Conservation (phyloP, 1,140 invertebrate genomes). For the Ooceraea biroi region DNA sequence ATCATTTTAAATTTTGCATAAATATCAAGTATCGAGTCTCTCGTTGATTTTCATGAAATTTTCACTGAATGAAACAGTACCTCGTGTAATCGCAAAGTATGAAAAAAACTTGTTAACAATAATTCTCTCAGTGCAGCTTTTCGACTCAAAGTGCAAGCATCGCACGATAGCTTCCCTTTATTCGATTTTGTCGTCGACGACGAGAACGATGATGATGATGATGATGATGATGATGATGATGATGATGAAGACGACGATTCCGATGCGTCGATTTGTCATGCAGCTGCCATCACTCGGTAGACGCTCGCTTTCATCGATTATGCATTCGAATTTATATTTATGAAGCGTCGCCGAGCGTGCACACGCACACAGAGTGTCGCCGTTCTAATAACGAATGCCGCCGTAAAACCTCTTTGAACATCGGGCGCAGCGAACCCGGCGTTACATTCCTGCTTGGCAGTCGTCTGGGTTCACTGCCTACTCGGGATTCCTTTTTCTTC, state of each 20-base stretch:
- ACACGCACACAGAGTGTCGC: conserved; percentile 73
- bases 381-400: conserved; percentile 73
- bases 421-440: conserved; percentile 28
- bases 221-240: conserved; percentile 44
- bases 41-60: too few species aligned
- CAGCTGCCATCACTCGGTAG: conserved; percentile 67
- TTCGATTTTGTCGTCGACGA: too few species aligned
- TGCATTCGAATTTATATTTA: conserved; percentile 84
- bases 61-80: too few species aligned
- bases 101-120: too few species aligned
- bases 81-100: too few species aligned
- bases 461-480: conserved; percentile 16
- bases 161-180: too few species aligned
- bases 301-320: conserved; percentile 83
- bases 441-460: conserved; percentile 23
- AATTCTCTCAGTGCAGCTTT: too few species aligned
- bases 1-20: background rate
- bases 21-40: too few species aligned
- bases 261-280: conserved; percentile 62
- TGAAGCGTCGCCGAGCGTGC: conserved; percentile 74
- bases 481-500: background rate
- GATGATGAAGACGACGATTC: conserved; percentile 49
- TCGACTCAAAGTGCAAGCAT: too few species aligned
- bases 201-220: too few species aligned
- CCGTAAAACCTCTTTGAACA: conserved; percentile 61